Conservation (phyloP, 1,140 invertebrate species). For the Melitaea cinxia region DNA sequence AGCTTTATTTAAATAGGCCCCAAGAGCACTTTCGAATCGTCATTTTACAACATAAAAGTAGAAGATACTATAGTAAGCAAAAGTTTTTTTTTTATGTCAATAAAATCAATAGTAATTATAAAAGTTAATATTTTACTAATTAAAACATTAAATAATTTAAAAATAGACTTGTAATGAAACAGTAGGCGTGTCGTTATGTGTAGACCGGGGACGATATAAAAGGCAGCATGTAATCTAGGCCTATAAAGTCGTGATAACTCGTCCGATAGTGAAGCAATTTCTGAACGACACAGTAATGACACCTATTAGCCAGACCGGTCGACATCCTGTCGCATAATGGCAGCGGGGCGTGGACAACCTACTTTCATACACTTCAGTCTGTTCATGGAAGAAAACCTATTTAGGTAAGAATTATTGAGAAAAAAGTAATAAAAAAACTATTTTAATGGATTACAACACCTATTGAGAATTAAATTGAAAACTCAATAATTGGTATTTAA, state of each 20-base stretch:
- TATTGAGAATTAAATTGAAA: background rate
- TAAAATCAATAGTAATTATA: too few species aligned
- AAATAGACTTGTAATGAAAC: background rate
- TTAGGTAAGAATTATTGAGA: slow-evolving; percentile 7
- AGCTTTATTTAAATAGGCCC: too few species aligned
- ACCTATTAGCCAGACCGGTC: slow-evolving; percentile 68
- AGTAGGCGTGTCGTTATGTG: slow-evolving; percentile 25
- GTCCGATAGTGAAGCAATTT: slow-evolving; percentile 78
- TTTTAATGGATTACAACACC: background rate
- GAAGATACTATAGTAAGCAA: too few species aligned
- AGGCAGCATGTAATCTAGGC: slow-evolving; percentile 70
- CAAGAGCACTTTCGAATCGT: too few species aligned
- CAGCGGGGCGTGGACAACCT: slow-evolving; percentile 59
- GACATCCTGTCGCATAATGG: slow-evolving; percentile 76
- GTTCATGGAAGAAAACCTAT: slow-evolving; percentile 24
- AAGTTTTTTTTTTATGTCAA: too few species aligned
- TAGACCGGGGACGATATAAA: slow-evolving; percentile 34
- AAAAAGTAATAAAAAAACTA: background rate
- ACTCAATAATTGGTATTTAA: too few species aligned
- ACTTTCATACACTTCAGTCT: slow-evolving; percentile 46
- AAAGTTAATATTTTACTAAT: too few species aligned
- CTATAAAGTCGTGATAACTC: slow-evolving; percentile 77
- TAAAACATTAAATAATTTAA: background rate
- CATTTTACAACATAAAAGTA: too few species aligned
- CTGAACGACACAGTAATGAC: slow-evolving; percentile 77